Conservation (phyloP, 2,888 invertebrate species). For the Noctua pronuba region DNA sequence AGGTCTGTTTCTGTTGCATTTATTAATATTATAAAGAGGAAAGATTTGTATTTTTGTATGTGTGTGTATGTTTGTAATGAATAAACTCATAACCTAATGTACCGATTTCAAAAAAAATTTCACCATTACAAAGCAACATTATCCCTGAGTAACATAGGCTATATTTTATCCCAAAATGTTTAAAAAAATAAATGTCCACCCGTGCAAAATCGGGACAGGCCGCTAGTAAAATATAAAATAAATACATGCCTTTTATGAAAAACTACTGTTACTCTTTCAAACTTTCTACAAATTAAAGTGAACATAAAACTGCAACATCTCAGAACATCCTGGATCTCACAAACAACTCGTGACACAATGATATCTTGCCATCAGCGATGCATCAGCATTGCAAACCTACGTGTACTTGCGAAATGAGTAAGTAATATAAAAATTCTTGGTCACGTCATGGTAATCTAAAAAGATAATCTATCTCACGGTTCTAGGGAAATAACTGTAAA, state of each 20-base stretch:
- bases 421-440: slow-evolving; percentile 73
- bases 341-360: slow-evolving; percentile 65
- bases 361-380: slow-evolving; percentile 65
- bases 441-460: slow-evolving; percentile 75
- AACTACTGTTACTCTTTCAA: slow-evolving; percentile 7
- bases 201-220: too few species aligned
- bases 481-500: slow-evolving; percentile 70
- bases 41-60: too few species aligned
- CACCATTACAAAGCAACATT: too few species aligned
- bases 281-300: slow-evolving; percentile 17
- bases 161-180: too few species aligned
- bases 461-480: slow-evolving; percentile 86
- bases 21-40: too few species aligned
- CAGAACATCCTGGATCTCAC: slow-evolving; percentile 56
- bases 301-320: slow-evolving; percentile 29
- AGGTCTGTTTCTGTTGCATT: not conserved
- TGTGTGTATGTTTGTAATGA: too few species aligned
- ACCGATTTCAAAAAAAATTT: too few species aligned
- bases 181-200: too few species aligned
- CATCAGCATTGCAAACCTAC: slow-evolving; percentile 68
- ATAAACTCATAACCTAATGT: too few species aligned
- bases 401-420: slow-evolving; percentile 71
- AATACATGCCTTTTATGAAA: not conserved
- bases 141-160: too few species aligned
- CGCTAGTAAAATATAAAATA: too few species aligned